Conservation (phyloP, 2,113 vertebrate genomes). For the Corynorhinus townsendii region DNA sequence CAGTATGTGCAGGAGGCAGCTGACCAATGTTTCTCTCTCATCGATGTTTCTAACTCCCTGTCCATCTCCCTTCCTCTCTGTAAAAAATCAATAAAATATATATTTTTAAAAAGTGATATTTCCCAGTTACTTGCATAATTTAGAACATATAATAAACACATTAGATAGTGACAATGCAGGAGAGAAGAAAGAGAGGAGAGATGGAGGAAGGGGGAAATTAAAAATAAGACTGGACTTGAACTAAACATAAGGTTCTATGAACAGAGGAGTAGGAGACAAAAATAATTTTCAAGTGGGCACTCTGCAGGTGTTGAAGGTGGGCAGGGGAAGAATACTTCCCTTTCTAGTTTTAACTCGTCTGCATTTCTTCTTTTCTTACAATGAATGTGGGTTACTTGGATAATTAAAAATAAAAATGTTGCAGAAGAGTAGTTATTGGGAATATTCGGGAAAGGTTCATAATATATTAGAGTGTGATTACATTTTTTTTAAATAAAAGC, state of each 20-base stretch:
- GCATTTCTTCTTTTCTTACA: not conserved
- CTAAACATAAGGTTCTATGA: not conserved
- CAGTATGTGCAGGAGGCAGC: no score
- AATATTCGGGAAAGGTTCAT: not conserved
- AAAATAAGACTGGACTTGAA: not conserved
- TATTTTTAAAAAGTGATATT: not conserved
- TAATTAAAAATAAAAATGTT: slow-evolving; percentile 7
- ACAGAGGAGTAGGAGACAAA: not conserved
- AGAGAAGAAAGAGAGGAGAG: not conserved
- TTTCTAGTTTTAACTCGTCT: not conserved
- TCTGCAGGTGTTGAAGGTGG: not conserved
- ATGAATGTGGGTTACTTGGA: not conserved
- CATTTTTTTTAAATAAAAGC: not conserved
- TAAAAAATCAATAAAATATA: no score
- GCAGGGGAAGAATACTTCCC: not conserved
- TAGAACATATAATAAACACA: not conserved
- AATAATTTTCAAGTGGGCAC: not conserved
- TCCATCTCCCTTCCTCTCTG: no score
- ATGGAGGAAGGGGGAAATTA: not conserved
- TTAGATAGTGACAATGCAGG: not conserved
- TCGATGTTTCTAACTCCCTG: no score
- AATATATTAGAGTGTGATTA: not conserved
- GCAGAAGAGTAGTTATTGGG: not conserved
- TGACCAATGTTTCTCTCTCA: no score
- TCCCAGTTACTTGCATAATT: not conserved